These are phyloP conservation scores for Atethmia centrago DNA, from an alignment of 2,888 invertebrate species.

Conservation along the genomic window DNA sequence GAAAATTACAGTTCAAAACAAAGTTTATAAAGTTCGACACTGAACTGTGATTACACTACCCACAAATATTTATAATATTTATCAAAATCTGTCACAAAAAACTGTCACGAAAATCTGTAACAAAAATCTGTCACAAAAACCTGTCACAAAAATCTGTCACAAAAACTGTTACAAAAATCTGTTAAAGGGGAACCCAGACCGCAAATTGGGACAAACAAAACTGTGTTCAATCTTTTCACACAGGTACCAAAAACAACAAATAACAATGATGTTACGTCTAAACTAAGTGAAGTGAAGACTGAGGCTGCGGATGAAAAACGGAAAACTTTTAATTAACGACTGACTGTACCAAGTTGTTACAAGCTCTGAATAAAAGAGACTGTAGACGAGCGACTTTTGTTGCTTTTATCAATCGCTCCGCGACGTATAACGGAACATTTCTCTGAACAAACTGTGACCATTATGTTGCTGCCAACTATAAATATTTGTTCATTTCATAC, in stretches of 20 bases:
- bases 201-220: conserved; percentile 3
- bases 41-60: not conserved
- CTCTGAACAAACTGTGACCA: not conserved
- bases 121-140: not conserved
- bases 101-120: no score
- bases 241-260: conserved; percentile 25
- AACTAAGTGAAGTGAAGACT: conserved; percentile 8
- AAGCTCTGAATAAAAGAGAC: conserved; percentile 9
- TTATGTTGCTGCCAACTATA: not conserved
- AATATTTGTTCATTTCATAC: not conserved
- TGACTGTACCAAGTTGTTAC: conserved; percentile 39
- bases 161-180: no score
- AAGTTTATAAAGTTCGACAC: not conserved
- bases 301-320: conserved; percentile 26
- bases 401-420: not conserved
- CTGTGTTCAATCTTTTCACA: not conserved
- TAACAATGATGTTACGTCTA: conserved; percentile 19
- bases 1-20: not conserved
- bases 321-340: conserved; percentile 58
- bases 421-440: not conserved
- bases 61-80: no score
- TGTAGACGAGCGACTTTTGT: conserved; percentile 19
- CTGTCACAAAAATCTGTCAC: not conserved
- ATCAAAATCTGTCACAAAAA: not conserved
- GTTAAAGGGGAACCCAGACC: not conserved